These are phyloP conservation scores for Poecilia picta DNA, from an alignment of 2,797 vertebrate species.

Conservation along the genomic window DNA sequence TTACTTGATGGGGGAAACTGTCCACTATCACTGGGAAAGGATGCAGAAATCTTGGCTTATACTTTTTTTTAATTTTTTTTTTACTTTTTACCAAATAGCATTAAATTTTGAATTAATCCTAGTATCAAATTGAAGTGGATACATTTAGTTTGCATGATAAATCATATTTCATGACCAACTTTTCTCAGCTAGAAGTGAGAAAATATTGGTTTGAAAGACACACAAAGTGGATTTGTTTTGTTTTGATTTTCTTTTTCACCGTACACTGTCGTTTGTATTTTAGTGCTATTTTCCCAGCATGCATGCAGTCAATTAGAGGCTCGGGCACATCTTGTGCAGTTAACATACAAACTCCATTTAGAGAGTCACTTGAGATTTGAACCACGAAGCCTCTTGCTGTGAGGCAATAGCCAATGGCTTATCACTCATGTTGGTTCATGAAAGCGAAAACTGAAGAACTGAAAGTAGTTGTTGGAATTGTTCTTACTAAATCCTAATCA, in stretches of 20 bases:
- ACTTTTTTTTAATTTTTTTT: too few relatives aligned
- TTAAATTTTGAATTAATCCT: too few relatives aligned
- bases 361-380: constrained; percentile 3
- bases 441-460: neutral
- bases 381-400: neutral
- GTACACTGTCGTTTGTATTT: neutral
- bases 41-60: too few relatives aligned
- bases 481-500: neutral
- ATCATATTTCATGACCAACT: too few relatives aligned
- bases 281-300: neutral
- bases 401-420: neutral
- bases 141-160: too few relatives aligned
- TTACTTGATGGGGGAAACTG: neutral
- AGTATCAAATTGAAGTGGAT: too few relatives aligned
- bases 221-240: neutral
- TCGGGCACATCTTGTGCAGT: neutral
- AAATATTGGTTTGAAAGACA: neutral
- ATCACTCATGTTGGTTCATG: neutral
- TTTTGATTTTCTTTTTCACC: neutral
- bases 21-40: neutral
- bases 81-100: too few relatives aligned
- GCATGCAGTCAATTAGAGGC: neutral
- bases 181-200: neutral
- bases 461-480: neutral
- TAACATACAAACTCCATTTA: constrained; percentile 3